These are phyloP conservation scores for Neodiprion lecontei DNA, from an alignment of 1,140 invertebrate genomes.

Conservation along the genomic window DNA sequence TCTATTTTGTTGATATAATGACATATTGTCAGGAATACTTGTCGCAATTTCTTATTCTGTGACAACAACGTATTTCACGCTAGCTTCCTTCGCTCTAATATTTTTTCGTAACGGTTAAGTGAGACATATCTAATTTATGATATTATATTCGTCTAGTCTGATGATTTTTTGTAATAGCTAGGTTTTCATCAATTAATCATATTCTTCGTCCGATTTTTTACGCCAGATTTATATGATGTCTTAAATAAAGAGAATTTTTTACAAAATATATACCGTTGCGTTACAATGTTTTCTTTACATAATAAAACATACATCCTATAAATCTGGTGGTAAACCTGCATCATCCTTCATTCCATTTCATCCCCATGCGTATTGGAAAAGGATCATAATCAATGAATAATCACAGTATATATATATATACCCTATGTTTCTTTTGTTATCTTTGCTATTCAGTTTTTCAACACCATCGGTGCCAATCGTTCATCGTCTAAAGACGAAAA, in stretches of 20 bases:
- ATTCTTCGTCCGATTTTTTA: conserved; percentile 27
- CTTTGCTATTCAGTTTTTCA: neutral
- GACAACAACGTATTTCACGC: no score
- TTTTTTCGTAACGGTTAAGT: no score
- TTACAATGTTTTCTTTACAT: conserved; percentile 36
- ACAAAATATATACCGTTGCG: conserved; percentile 25
- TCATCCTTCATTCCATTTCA: conserved; percentile 13
- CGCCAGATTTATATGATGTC: conserved; percentile 53
- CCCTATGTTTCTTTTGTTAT: neutral
- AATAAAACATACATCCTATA: conserved; percentile 44
- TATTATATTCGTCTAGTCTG: no score
- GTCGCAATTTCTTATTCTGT: no score
- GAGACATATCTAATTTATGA: no score
- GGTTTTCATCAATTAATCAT: neutral
- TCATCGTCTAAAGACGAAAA: no score
- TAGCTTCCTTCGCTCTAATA: no score
- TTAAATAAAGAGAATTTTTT: conserved; percentile 47
- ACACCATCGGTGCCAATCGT: no score
- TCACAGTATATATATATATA: neutral
- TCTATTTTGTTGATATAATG: no score
- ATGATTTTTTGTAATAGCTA: no score
- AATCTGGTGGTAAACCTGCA: conserved; percentile 43
- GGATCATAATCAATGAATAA: neutral
- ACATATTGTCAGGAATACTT: no score
- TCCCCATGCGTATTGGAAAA: neutral